Evolutionary conservation across 2,888 invertebrate genomes (phyloP), one percentile per base, ranked within the genome.

Genomic region (Tetrapedia diversipes): DNA sequence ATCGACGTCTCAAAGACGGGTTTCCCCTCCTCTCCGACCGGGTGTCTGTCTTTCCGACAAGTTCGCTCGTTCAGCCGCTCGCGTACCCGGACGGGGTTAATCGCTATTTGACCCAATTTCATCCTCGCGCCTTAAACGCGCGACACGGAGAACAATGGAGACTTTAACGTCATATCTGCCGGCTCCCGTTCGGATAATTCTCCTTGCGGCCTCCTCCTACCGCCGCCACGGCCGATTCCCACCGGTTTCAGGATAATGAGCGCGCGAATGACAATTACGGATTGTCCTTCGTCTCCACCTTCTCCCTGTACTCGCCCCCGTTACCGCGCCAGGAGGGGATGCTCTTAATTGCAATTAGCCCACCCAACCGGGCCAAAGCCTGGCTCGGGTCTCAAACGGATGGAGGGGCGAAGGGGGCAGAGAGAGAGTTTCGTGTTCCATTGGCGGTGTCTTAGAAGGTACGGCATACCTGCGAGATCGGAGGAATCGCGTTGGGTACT

Each of bases 81-180:
- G 70, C 80, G 80, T 77, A 82, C 73, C 79, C 72, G 66, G 87
- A 88, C 83, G 89, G 86, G 90, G 91, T 91, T 90, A 91, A 91
- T 90, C 89, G 88, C 88, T 88, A 89, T 87, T 91, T 91, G 90
- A 91, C 90, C 90, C 82, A 91, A 91, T 91, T 91, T 90, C 86
- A 86, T 88, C 86, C 86, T 86, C 86, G 85, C 86, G 88, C 86
- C 87, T 87, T 89, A 86, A 66, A 88, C 88, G 88, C 88, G 88
- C 86, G 78, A 85, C 82, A 79, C 80, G 76, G 81, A 86, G 89
- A 90, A 91, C 89, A 91, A 90, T 90, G 86, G 86, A 70, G 84
- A 86, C 86, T 86, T 83, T 83, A 82, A 78, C 82, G 77, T 85
- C 83, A 84, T 86, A 83, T 86, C 83, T 84, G 79, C 61, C 66